Evolutionary conservation across 2,888 invertebrate species (phyloP), one percentile per base, ranked within the genome.

Genomic region (Agonopterix alstromeriana): DNA sequence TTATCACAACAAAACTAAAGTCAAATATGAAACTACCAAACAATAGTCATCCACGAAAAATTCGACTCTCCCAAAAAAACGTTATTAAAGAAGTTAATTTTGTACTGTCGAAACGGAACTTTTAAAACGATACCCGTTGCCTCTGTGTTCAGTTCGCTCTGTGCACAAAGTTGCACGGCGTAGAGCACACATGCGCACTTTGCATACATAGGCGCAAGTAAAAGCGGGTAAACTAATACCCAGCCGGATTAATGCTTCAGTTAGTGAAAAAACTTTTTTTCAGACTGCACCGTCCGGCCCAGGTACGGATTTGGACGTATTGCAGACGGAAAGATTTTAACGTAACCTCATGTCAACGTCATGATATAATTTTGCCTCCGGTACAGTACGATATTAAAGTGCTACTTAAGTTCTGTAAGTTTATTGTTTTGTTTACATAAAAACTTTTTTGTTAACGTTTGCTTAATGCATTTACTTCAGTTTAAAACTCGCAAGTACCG

Each of bases 241-340:
- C 70, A 81, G 79, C 83, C 77, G 86, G 88, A 88, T 88, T 88
- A 88, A 88, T 88, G 87, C 88, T 87, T 87, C 88, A 89, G 88
- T 89, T 88, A 87, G 88, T 88, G 87, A 89, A 89, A 87, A 88
- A 89, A 85, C 77, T 84, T 88, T 88, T 82, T 88, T 88, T 87
- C 87, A 88, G 87, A 77, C 83, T 82, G 76, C 84, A 80, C 85
- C 85, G 87, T 77, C 84, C 86, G 77, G 61, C 62, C 54, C 88
- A 84, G 87, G 82, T 78, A 46, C 71, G 86, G 58, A 80, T 67
- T 83, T 58, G 60, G 63, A 14, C 12, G 38, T 27, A 38, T 38
- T 1, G 38, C 5, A 38, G 38, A 38, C 38, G n/a, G 38, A n/a
- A 27, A 27, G 5, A 27, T 27, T 27, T 27, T 27, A 27, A 27